phyloP scores from a whole-genome alignment of 2,888 invertebrate species.

The Lasioglossum lativentre region DNA sequence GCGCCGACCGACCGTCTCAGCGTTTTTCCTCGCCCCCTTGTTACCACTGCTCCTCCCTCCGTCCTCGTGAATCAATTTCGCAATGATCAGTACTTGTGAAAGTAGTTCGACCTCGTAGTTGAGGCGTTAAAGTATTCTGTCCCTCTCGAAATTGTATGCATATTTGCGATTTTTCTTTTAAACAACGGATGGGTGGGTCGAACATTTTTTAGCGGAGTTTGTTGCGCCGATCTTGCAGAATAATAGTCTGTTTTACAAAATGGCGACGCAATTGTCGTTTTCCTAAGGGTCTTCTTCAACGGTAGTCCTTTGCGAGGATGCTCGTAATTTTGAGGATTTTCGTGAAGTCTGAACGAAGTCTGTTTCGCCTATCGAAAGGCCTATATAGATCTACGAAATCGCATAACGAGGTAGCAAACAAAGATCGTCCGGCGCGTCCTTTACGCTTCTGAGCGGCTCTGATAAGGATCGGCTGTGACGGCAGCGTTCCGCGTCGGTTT shows the following conservation, averaged over 20 bases:
- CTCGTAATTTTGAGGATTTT: neutral
- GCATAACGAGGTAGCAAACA: neutral
- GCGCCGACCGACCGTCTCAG: slow-evolving; percentile 50
- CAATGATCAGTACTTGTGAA: neutral
- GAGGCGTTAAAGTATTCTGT: neutral
- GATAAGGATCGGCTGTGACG: neutral
- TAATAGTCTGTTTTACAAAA: neutral
- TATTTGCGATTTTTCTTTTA: neutral
- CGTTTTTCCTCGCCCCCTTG: slow-evolving; percentile 25
- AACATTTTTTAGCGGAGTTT: neutral
- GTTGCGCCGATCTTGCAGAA: neutral
- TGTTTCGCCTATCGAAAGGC: neutral
- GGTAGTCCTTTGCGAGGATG: neutral
- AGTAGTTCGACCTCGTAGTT: neutral
- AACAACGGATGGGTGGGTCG: neutral
- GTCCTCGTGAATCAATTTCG: neutral
- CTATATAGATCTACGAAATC: slow-evolving; percentile 2
- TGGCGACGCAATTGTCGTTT: neutral
- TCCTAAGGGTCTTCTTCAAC: neutral
- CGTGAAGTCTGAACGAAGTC: neutral
- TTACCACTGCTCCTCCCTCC: neutral
- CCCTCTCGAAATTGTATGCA: neutral
- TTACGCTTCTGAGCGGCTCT: neutral
- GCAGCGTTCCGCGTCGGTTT: neutral
- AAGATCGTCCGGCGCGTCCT: neutral